Base-by-base conservation (phyloP, 1,140 invertebrate species). In the Nephila pilipes region DNA sequence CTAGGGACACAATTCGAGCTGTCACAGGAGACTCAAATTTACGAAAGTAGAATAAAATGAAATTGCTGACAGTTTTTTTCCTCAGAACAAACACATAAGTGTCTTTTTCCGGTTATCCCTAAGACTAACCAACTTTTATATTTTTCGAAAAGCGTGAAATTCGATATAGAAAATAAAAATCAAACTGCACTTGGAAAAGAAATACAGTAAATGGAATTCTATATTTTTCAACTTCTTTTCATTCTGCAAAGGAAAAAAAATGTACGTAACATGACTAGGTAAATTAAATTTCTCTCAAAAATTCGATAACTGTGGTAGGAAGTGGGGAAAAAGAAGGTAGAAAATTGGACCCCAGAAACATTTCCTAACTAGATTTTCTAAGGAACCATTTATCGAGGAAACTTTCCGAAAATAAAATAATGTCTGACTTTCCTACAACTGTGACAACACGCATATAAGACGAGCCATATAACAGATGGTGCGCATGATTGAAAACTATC, bases 201-300 rank as follows among this genome's bases (percentile, higher is more conserved):
- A 87, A 58, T 60, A 60, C 57, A 36, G 29, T 60, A 36, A 87
- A 58, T 36, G 58, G 32, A 75, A 75, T 75, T 75, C 69, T 75
- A 75, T 75, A 75, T 75, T 75, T 32, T 75, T 75, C 69, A 75
- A 36, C 69, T 36, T 6, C 69, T 75, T 80, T 81, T 55, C 80
- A 75, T 36, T 36, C 32, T 29, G 16, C 29, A 69, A 32, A 36
- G 18, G 29, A 14, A 25, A n/a, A n/a, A 54, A 29, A 87, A 38
- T 63, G 22, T 54, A 60, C 60, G 29, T 60, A 54, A 60, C n/a
- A 36, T 32, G 55, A 87, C 55, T 58, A 60, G 58, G 85, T 54
- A 87, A 87, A 87, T 87, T 87, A 87, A 87, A 87, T 87, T 87
- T 87, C 85, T 60, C 18, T 87, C 55, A 58, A 87, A 85, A 85